Base-by-base conservation (phyloP, 2,797 vertebrate genomes). In the Triplophysa yarkandensis region DNA sequence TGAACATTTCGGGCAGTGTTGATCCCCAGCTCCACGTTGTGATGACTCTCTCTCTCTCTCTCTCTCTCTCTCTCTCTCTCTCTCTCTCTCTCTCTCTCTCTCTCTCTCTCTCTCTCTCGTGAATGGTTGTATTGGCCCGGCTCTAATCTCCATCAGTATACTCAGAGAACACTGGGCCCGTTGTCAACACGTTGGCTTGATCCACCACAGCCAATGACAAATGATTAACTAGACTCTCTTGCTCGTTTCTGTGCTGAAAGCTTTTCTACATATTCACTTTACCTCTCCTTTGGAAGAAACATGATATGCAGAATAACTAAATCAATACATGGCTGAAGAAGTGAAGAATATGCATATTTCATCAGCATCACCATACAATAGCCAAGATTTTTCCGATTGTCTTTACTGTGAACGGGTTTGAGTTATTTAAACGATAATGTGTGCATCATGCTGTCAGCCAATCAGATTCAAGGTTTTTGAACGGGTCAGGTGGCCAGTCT, bases 161-260 rank as follows among this genome's bases (percentile, higher is more conserved):
- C 82, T 34, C 55, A 68, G 86, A 87, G 81, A 92, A 92, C 92
- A 93, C 88, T 89, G 84, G 87, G 83, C 68, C 85, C 48, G 87
- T 92, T 91, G 92, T 93, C 88, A 88, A 88, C 83, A 83, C 63
- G 74, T 77, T 89, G 87, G 88, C 86, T 84, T 85, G 86, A 85
- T 85, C 88, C 82, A 86, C 87, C 84, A 90, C 86, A 88, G 88
- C 86, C 85, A 75, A 86, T 88, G 89, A 91, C 89, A 88, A 91
- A 92, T 91, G 80, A 90, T 91, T 88, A 92, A 90, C 88, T 86
- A 87, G 85, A 80, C 82, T 82, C 83, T 39, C 64, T 64, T 32
- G 11, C 48, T 74, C 63, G 48, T 28, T 54, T 14, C 17, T 32
- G 13, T 44, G 46, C 17, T 25, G 34, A 25, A 11, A 30, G 50